These are phyloP conservation scores for Myiothlypis chrysogaster DNA, from an alignment of 2,797 vertebrate genomes.

Conservation along the genomic window DNA sequence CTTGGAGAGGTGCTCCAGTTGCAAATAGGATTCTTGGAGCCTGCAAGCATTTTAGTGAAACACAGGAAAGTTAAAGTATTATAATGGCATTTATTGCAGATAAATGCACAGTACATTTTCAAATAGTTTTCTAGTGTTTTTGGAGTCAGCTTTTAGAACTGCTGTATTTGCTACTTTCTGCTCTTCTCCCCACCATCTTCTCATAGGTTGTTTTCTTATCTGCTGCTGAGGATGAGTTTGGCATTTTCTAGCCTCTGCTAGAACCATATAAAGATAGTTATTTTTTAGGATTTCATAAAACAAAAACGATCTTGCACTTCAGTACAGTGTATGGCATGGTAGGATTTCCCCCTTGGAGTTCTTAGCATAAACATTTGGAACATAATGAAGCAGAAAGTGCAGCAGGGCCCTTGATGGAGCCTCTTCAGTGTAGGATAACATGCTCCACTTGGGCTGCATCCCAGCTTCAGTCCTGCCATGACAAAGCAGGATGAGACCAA, in stretches of 20 bases:
- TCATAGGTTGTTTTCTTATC: neutral
- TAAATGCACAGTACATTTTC: neutral
- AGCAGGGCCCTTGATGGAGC: neutral
- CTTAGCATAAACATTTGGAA: neutral
- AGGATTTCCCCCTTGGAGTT: neutral
- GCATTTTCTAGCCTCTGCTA: neutral
- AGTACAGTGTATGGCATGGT: neutral
- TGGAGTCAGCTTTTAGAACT: neutral
- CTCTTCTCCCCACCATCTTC: neutral
- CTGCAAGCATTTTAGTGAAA: slow-evolving; percentile 51
- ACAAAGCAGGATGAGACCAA: neutral
- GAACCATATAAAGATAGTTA: neutral
- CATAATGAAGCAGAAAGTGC: neutral
- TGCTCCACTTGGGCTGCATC: neutral
- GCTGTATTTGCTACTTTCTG: neutral
- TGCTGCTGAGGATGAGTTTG: neutral
- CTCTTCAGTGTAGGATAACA: neutral
- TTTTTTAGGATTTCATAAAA: neutral
- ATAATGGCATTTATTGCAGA: neutral
- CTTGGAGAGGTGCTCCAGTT: slow-evolving; percentile 76
- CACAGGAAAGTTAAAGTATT: slow-evolving; percentile 41
- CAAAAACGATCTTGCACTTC: neutral
- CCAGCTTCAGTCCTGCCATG: neutral
- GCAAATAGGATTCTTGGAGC: slow-evolving; percentile 59
- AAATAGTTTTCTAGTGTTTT: neutral